Percentiles rank a stretch among this genome's conserved stretches.
These are phyloP conservation scores for Agrilus cyanescens DNA, from an alignment of 2,888 invertebrate species.

Conservation along the genomic window DNA sequence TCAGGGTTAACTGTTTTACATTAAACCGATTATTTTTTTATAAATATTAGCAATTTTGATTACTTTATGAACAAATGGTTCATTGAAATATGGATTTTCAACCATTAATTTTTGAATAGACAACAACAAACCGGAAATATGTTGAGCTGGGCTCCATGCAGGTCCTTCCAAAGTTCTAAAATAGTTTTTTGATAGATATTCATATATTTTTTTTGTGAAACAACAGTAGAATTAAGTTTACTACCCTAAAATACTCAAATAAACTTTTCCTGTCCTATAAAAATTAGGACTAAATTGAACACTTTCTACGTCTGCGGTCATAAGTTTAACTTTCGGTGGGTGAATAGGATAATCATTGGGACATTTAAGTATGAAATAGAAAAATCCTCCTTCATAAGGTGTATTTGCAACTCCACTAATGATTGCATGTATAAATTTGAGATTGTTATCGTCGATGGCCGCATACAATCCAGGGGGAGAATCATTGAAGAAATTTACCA, in stretches of 20 bases:
- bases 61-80: constrained; percentile 31
- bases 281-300: constrained; percentile 53
- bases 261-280: constrained; percentile 48
- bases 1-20: too few relatives aligned
- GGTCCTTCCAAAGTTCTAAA: constrained; percentile 44
- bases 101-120: constrained; percentile 48
- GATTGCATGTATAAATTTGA: constrained; percentile 43
- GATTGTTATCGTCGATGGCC: constrained; percentile 40
- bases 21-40: too few relatives aligned
- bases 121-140: constrained; percentile 40
- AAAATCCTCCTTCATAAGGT: constrained; percentile 46
- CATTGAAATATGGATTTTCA: constrained; percentile 51
- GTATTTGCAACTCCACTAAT: constrained; percentile 48
- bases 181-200: constrained; percentile 1
- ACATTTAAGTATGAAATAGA: constrained; percentile 40
- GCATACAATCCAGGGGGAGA: constrained; percentile 45
- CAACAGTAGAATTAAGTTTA: constrained; percentile 18
- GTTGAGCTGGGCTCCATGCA: constrained; percentile 44
- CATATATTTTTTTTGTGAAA: not conserved
- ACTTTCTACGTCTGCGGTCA: constrained; percentile 45
- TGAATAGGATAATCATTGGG: constrained; percentile 44
- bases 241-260: constrained; percentile 45
- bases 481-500: constrained; percentile 42
- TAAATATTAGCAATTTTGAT: not conserved
- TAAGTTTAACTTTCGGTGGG: constrained; percentile 44